Base-by-base conservation (phyloP, 2,888 invertebrate species). In the Tenodera sinensis region DNA sequence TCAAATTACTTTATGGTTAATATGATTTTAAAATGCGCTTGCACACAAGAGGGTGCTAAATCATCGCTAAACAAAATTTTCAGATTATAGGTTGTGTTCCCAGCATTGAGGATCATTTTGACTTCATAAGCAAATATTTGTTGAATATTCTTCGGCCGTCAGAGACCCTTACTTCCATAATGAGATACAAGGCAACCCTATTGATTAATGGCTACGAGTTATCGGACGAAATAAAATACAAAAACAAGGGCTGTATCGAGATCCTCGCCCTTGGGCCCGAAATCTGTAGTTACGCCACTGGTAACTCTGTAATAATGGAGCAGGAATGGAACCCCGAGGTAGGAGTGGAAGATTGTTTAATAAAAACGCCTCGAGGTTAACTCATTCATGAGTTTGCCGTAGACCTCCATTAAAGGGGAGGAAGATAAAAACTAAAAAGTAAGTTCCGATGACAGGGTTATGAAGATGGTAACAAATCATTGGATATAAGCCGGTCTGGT, bases 321-420 rank as follows among this genome's bases (percentile, higher is more conserved):
- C 54, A 25, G 54, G 54, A 25, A 71, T 54, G 54, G 54, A 20
- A 71, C 54, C 54, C 54, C 54, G 54, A 84, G n/a, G 15, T 85
- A 20, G 85, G 47, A 27, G 47, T 85, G 85, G 47, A 87, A 81
- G 28, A 86, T 86, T 86, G 28, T 81, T 85, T 86, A 86, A 86
- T 86, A 86, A 14, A 86, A 28, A 34, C 42, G 34, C 83, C 87
- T n/a, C n/a, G 42, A 34, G 83, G 9, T n/a, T 82, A 87, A 28
- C 87, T 87, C 71, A n/a, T 84, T 87, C 87, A 81, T 87, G 85
- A 54, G 71, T 85, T 85, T 47, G 25, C 27, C 71, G 25, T 85
- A 85, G 54, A 71, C 54, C 54, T 71, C 54, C 54, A 71, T 71
- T 71, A 71, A 20, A 71, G 54, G 20, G 54, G 54, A 71, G 54